Percentiles rank a stretch among this genome's conserved stretches.
phyloP scores from a whole-genome alignment of 1,140 invertebrate species.

The Wiebesia pumilae region DNA sequence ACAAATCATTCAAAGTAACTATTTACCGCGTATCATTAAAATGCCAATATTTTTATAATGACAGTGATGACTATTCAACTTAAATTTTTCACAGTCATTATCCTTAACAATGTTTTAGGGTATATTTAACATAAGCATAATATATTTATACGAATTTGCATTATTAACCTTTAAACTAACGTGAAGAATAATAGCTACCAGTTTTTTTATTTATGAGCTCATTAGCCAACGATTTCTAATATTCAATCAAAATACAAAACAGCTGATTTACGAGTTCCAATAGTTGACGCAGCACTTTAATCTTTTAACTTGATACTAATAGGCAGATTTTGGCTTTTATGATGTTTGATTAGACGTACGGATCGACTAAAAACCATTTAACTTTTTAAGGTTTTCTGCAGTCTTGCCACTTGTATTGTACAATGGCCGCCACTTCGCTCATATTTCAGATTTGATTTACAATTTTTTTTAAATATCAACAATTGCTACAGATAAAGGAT shows the following conservation, averaged over 20 bases:
- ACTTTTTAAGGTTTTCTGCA: neutral
- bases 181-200: neutral
- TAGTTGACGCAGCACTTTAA: conserved; percentile 33
- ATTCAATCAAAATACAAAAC: conserved; percentile 13
- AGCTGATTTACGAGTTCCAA: conserved; percentile 25
- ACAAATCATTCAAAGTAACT: neutral
- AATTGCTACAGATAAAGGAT: neutral
- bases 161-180: neutral
- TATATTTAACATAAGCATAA: neutral
- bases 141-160: conserved; percentile 10
- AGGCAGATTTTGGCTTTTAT: neutral
- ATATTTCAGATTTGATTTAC: neutral
- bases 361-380: neutral
- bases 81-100: neutral
- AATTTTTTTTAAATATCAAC: neutral
- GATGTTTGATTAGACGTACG: conserved; percentile 6
- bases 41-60: neutral
- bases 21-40: neutral
- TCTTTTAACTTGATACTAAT: neutral
- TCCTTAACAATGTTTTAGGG: neutral
- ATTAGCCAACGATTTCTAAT: neutral
- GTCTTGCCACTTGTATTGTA: neutral
- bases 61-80: neutral
- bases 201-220: neutral
- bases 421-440: neutral